Evolutionary conservation across 2,797 vertebrate genomes (phyloP).

Genomic region (Falco peregrinus): DNA sequence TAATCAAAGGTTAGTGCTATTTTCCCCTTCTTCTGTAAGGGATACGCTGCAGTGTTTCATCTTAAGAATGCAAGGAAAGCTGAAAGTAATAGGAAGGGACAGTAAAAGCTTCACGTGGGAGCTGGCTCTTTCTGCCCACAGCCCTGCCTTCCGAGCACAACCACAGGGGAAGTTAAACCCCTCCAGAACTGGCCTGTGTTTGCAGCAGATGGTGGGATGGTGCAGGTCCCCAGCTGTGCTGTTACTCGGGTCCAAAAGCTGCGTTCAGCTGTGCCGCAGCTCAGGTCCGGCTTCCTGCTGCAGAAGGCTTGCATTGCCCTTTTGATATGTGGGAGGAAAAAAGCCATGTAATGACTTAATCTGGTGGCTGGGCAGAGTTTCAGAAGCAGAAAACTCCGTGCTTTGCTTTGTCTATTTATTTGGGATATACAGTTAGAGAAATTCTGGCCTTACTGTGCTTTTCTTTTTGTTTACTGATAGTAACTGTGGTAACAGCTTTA

Average conservation of each 20-base stretch:
- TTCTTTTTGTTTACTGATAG: slow-evolving; percentile 12
- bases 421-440: background rate
- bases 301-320: background rate
- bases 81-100: background rate
- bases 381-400: background rate
- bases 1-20: background rate
- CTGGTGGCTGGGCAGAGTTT: background rate
- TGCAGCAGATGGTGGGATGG: background rate
- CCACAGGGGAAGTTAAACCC: background rate
- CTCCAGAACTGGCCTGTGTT: background rate
- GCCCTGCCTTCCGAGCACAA: background rate
- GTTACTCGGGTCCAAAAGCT: background rate
- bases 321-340: background rate
- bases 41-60: background rate
- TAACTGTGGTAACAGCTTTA: background rate
- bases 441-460: background rate
- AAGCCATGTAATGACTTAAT: background rate
- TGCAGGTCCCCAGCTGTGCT: background rate
- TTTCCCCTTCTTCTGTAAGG: background rate
- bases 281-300: background rate
- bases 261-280: background rate
- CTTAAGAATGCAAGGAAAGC: background rate
- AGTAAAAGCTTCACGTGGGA: fast-evolving
- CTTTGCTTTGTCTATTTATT: background rate
- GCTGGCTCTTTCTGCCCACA: background rate